Conservation (phyloP, 2,888 invertebrate species). For the Macrosoma leucophasiata region DNA sequence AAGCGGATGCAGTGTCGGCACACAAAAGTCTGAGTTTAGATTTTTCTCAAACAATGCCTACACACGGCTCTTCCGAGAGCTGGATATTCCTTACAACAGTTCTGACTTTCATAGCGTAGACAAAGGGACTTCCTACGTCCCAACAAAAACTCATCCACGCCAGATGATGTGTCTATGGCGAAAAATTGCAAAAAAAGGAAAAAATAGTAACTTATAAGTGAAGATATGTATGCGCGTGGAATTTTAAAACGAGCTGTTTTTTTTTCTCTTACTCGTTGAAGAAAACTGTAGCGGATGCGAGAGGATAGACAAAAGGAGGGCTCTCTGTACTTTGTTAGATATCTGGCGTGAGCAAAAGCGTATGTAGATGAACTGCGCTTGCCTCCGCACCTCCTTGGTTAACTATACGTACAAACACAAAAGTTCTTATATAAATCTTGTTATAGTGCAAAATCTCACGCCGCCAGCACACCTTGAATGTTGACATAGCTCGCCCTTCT, state of each 20-base stretch:
- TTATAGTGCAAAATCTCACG: slow-evolving; percentile 54
- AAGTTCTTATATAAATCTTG: slow-evolving; percentile 75
- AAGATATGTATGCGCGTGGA: slow-evolving; percentile 43
- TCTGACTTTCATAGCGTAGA: slow-evolving; percentile 68
- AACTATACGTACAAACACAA: slow-evolving; percentile 72
- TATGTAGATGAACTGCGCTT: slow-evolving; percentile 64
- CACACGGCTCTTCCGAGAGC: slow-evolving; percentile 45
- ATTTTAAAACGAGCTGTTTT: slow-evolving; percentile 64
- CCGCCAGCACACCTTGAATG: slow-evolving; percentile 55
- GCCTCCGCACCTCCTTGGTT: slow-evolving; percentile 47
- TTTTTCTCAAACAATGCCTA: slow-evolving; percentile 63
- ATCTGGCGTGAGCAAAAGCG: slow-evolving; percentile 56
- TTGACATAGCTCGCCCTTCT: slow-evolving; percentile 49
- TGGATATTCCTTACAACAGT: slow-evolving; percentile 67
- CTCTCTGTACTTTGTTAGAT: slow-evolving; percentile 60
- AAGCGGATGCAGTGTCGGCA: slow-evolving; percentile 33
- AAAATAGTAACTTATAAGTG: slow-evolving; percentile 50
- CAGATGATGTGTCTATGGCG: slow-evolving; percentile 73
- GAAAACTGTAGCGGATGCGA: slow-evolving; percentile 64
- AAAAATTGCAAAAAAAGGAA: slow-evolving; percentile 65
- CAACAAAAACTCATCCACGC: slow-evolving; percentile 73
- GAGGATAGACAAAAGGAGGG: slow-evolving; percentile 62
- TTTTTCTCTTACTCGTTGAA: slow-evolving; percentile 53
- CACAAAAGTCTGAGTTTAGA: slow-evolving; percentile 58
- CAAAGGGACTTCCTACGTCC: slow-evolving; percentile 69